Base-by-base conservation (phyloP, 2,888 invertebrate genomes). In the Liposcelis brunnea region DNA sequence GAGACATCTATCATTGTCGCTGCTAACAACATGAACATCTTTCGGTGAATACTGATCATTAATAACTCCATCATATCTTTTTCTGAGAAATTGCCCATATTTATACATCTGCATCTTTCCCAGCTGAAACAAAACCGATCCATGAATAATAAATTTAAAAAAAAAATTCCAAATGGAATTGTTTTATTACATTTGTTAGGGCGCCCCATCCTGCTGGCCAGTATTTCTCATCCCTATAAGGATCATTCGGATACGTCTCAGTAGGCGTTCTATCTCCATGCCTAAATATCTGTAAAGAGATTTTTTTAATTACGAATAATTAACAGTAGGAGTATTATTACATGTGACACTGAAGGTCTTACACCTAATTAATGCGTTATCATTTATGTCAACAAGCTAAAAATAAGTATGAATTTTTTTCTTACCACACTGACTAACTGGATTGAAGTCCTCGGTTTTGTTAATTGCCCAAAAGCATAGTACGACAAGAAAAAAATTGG, bases 101-200 rank as follows among this genome's bases (percentile, higher is more conserved):
- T 70, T 63, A 55, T 72, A 80, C 47, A 86, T 83, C 55, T 85
- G 80, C 51, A 63, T 61, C 62, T 83, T 84, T 10, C 89, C 89
- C 49, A 60, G 61, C 78, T 79, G 48, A 12, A 50, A 55, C 54
- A 54, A 49, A 46, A 54, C 48, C 40, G n/a, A n/a, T n/a, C n/a
- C n/a, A n/a, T n/a, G 46, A 48, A 45, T 37, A 50, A 47, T 48
- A 47, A 37, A n/a, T n/a, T n/a, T n/a, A n/a, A n/a, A n/a, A n/a
- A n/a, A n/a, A n/a, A n/a, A n/a, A n/a, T n/a, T n/a, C n/a, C n/a
- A n/a, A n/a, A n/a, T n/a, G n/a, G n/a, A n/a, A n/a, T n/a, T 26
- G 26, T 26, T 33, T 19, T 31, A 52, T 50, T 45, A 54, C 53
- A 43, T 52, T 52, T 6, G 53, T 53, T 21, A 55, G 45, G 21